Conservation (phyloP, 2,113 vertebrate species). For the Tyrannus savana region DNA sequence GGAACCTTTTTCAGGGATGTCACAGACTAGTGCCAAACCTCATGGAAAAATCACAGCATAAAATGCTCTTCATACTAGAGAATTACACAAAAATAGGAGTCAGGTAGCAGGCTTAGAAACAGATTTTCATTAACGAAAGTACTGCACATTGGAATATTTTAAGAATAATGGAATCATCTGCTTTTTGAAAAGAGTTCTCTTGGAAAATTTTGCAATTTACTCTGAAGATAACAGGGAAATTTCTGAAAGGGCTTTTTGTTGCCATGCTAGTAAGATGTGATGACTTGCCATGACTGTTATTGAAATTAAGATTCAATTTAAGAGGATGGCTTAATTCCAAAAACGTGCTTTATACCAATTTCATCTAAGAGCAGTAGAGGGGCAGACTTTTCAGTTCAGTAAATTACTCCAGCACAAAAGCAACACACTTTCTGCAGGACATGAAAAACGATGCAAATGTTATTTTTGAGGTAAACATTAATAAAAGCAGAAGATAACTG, state of each 20-base stretch:
- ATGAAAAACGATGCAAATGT: background rate
- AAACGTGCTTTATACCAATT: background rate
- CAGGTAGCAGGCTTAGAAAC: background rate
- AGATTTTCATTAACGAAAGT: background rate
- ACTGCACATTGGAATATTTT: background rate
- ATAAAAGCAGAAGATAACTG: background rate
- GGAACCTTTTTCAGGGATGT: background rate
- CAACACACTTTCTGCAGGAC: background rate
- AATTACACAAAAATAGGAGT: background rate
- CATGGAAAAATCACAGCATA: background rate
- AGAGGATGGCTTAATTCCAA: background rate
- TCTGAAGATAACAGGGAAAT: background rate
- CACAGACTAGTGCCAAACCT: background rate
- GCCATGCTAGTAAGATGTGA: background rate
- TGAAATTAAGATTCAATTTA: background rate
- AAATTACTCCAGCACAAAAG: conserved; percentile 1
- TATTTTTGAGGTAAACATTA: background rate
- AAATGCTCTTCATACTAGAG: background rate
- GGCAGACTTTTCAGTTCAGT: background rate
- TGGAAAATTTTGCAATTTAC: background rate
- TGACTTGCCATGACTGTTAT: background rate
- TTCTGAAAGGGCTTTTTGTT: background rate
- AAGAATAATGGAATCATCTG: background rate
- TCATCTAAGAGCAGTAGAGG: background rate
- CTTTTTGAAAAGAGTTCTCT: background rate